Evolutionary conservation across 2,113 vertebrate genomes (phyloP).

Genomic region (Aegypius monachus): DNA sequence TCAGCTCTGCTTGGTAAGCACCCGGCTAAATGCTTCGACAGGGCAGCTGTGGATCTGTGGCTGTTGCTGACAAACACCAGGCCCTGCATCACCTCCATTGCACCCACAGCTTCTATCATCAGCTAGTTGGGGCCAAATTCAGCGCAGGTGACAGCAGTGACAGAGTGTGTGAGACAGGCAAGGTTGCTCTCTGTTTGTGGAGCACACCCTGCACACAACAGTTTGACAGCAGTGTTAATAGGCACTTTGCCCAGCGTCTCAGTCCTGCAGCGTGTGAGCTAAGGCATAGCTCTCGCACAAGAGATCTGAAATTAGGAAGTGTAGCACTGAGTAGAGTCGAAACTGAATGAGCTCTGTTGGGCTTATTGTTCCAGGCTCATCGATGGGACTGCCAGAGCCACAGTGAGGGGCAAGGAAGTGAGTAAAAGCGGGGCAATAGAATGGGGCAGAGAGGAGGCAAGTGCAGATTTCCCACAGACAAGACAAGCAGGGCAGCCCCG

Average conservation of each 20-base stretch:
- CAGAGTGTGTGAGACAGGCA: background rate
- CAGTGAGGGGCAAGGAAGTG: background rate
- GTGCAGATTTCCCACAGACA: background rate
- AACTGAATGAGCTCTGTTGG: background rate
- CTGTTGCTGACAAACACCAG: background rate
- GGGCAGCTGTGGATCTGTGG: accelerated
- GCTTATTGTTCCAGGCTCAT: background rate
- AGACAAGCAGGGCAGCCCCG: background rate
- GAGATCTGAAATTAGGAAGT: background rate
- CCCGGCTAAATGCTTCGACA: background rate
- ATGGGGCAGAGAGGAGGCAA: background rate
- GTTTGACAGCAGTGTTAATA: background rate
- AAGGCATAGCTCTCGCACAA: background rate
- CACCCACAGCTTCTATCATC: background rate
- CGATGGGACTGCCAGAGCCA: background rate
- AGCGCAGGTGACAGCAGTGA: background rate
- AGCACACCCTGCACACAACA: background rate
- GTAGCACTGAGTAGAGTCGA: background rate
- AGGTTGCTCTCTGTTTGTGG: background rate
- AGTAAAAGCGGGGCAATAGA: background rate
- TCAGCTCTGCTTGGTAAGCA: background rate
- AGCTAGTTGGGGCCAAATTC: background rate
- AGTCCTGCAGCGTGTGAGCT: background rate
- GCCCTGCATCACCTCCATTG: background rate
- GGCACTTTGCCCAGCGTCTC: background rate